Base-by-base conservation (phyloP, 2,797 vertebrate genomes). In the Lutjanus argentimaculatus region DNA sequence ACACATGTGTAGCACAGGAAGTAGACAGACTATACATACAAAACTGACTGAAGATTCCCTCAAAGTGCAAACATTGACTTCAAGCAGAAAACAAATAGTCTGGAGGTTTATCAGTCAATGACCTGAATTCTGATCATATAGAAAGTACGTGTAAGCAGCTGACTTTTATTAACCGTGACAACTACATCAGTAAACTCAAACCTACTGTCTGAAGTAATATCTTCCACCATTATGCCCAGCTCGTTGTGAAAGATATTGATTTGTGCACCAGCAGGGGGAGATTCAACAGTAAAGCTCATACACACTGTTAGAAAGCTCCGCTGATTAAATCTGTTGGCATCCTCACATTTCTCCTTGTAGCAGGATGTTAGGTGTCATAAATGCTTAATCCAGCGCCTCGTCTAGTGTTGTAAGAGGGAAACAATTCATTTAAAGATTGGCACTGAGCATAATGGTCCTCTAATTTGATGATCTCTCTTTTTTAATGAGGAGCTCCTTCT, bases 241-340 rank as follows among this genome's bases (percentile, higher is more conserved):
- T 55, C 19, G 0, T 70, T 61, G 36, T 52, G 51, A 83, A 40
- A 64, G 12, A 14, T 66, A 88, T 84, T 43, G 69, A 91, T 83
- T 82, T 82, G 6, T 65, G 19, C 4, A 0, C 42, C 75, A 80
- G 84, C 56, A 69, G 59, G 51, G 67, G 61, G 74, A 66, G 68
- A 77, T 58, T 77, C 48, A 21, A 52, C 43, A 66, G 43, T 42
- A 65, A 59, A 80, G 77, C 63, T 16, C 64, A 56, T 43, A 56
- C 22, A 58, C 68, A 8, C 57, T 3, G 19, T 75, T 45, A 25
- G 63, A 73, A 59, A 53, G 80, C 74, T 77, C 57, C 17, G 36
- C 80, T 83, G 85, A 89, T 85, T 85, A 68, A 76, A 87, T 87
- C 77, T 65, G 79, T 59, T 40, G 71, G 77, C 80, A 61, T 73